A percentile compares a stretch with the other conserved stretches of the same genome.
These are phyloP conservation scores for Patiria pectinifera DNA, from an alignment of 53 echinoderm and acorn worm genomes.

Conservation along the genomic window DNA sequence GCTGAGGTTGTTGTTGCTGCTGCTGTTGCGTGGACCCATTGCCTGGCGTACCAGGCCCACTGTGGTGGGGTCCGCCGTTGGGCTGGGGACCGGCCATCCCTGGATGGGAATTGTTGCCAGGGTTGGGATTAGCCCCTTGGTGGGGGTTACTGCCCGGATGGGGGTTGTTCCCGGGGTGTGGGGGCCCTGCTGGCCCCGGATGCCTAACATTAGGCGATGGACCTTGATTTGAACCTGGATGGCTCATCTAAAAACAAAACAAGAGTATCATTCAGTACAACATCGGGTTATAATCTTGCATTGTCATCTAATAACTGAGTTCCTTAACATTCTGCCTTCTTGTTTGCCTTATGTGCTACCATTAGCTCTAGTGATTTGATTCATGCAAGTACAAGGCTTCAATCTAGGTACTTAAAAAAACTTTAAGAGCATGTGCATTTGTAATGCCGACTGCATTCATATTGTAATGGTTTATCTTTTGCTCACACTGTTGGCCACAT, in stretches of 20 bases:
- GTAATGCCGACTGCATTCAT: too few species aligned
- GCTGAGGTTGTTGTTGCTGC: conserved; percentile 53
- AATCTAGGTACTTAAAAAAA: too few species aligned
- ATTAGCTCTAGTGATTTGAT: too few species aligned
- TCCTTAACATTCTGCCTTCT: too few species aligned
- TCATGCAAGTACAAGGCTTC: too few species aligned
- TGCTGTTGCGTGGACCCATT: conserved; percentile 37
- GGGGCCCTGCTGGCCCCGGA: conserved; percentile 50
- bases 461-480: too few species aligned
- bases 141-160: conserved; percentile 66
- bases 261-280: background rate
- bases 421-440: too few species aligned
- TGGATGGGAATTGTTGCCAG: conserved; percentile 58
- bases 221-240: conserved; percentile 67
- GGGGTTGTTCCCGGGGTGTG: conserved; percentile 54
- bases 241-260: conserved; percentile 49
- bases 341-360: too few species aligned
- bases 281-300: background rate
- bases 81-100: conserved; percentile 33
- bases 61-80: conserved; percentile 51
- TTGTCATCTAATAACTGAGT: too few species aligned
- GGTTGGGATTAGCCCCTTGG: conserved; percentile 61
- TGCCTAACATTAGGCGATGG: conserved; percentile 49
- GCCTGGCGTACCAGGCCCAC: conserved; percentile 60
- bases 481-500: too few species aligned